A percentile compares a stretch with the other conserved stretches of the same genome.
These are phyloP conservation scores for Gallinago stenura DNA, from an alignment of 2,797 vertebrate species.

Conservation along the genomic window DNA sequence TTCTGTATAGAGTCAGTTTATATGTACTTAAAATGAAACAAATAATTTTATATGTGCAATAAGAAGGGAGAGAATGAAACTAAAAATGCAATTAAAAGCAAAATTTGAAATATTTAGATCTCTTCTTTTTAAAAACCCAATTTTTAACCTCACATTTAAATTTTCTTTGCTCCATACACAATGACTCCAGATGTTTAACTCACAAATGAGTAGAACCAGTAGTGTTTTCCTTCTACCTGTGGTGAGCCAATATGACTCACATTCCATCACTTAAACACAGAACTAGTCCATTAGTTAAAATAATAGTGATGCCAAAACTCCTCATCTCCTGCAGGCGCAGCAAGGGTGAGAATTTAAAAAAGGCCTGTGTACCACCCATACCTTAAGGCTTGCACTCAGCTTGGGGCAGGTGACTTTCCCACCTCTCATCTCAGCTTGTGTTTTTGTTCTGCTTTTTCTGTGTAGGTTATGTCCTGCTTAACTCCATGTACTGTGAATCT, in stretches of 20 bases:
- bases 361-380: background rate
- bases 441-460: background rate
- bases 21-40: background rate
- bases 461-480: slow-evolving; percentile 6
- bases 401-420: slow-evolving; percentile 28
- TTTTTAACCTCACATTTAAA: background rate
- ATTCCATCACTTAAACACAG: slow-evolving; percentile 15
- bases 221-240: slow-evolving; percentile 7
- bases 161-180: background rate
- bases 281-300: slow-evolving; percentile 27
- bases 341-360: background rate
- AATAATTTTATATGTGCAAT: background rate
- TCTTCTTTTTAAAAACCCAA: background rate
- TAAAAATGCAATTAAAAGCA: background rate
- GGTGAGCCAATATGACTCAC: background rate
- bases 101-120: background rate
- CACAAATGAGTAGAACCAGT: background rate
- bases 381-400: background rate
- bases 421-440: slow-evolving; percentile 2
- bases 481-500: slow-evolving; percentile 40
- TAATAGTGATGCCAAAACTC: background rate
- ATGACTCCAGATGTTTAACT: background rate
- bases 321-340: background rate
- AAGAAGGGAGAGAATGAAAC: background rate
- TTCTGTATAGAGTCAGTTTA: background rate